phyloP scores from a whole-genome alignment of 2,797 vertebrate species.

The Caiman crocodilus region DNA sequence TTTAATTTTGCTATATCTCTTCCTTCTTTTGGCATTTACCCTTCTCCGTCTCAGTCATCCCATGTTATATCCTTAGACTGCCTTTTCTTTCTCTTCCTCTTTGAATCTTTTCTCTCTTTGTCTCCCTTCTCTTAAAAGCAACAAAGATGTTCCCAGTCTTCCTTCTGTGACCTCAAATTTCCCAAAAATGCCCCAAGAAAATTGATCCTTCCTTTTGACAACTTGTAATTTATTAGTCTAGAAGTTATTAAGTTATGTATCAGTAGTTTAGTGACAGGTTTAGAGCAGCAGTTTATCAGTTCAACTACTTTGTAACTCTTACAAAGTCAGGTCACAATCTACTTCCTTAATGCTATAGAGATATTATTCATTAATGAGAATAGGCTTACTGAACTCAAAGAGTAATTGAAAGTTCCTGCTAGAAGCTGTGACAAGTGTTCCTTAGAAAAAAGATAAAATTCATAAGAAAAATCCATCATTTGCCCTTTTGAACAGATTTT shows the following conservation, averaged over 20 bases:
- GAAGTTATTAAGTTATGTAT: neutral
- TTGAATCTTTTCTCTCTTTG: neutral
- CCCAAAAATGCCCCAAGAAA: neutral
- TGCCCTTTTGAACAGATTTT: conserved; percentile 1
- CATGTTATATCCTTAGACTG: neutral
- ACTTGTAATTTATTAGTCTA: neutral
- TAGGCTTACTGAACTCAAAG: neutral
- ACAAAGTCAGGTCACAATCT: neutral
- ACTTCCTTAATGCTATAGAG: neutral
- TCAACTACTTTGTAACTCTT: neutral
- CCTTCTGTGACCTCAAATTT: neutral
- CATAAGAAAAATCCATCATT: neutral
- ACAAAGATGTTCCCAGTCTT: neutral
- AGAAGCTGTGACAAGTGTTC: neutral
- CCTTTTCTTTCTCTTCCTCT: neutral
- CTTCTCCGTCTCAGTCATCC: neutral
- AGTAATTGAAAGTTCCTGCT: neutral
- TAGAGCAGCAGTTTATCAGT: neutral
- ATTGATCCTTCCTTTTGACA: neutral
- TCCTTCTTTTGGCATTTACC: neutral
- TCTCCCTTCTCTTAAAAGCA: neutral
- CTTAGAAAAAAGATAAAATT: neutral
- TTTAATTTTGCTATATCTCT: neutral
- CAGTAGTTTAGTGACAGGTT: neutral
- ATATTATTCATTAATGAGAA: neutral